A percentile compares a stretch with the other conserved stretches of the same genome.
These are phyloP conservation scores for Leptodactylus fuscus DNA, from an alignment of 2,113 vertebrate genomes.

Conservation along the genomic window DNA sequence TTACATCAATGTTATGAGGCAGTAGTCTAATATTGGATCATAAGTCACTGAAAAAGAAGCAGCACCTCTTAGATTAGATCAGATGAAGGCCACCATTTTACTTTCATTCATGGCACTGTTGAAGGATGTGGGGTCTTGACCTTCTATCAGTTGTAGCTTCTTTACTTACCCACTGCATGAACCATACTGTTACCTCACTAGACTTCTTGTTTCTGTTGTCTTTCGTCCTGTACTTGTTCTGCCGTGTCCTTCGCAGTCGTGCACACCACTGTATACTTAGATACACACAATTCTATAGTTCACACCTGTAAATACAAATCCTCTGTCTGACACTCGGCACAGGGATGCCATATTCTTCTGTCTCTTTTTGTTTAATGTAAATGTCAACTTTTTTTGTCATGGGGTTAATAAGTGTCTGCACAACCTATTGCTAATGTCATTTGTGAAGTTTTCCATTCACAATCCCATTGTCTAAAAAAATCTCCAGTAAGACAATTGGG, in stretches of 20 bases:
- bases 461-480: no score
- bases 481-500: no score
- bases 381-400: background rate
- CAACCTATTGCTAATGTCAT: no score
- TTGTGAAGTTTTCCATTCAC: no score
- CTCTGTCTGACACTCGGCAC: background rate
- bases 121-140: no score
- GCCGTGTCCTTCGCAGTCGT: background rate
- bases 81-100: background rate
- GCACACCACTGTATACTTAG: constrained; percentile 5
- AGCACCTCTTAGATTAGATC: background rate
- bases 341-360: background rate
- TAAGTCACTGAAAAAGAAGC: no score
- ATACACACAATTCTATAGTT: background rate
- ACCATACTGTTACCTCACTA: background rate
- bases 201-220: background rate
- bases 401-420: no score
- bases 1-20: no score
- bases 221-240: background rate
- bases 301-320: background rate
- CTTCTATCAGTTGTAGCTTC: background rate
- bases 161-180: background rate
- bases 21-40: no score
- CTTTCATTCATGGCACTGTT: background rate
- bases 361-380: background rate